These are phyloP conservation scores for Lottia gigantea DNA, from an alignment of 2,888 invertebrate genomes.

Conservation along the genomic window DNA sequence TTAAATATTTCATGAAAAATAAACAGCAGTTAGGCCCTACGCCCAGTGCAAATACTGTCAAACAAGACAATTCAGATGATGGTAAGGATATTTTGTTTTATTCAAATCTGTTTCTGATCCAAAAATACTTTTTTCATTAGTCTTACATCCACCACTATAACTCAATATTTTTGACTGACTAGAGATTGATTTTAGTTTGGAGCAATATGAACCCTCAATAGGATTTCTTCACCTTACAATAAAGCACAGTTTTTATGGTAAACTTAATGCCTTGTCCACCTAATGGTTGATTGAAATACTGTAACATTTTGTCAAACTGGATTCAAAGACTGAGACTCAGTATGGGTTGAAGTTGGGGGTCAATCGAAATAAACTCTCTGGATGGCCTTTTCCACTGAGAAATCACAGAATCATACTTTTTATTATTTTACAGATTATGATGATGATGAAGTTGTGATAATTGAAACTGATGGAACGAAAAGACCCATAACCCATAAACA, in stretches of 20 bases:
- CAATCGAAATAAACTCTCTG: not conserved
- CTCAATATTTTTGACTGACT: too few relatives aligned
- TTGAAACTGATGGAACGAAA: conserved; percentile 22
- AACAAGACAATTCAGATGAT: not conserved
- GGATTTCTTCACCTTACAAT: too few relatives aligned
- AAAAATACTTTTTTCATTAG: too few relatives aligned
- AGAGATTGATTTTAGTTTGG: too few relatives aligned
- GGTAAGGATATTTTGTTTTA: not conserved
- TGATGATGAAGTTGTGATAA: conserved; percentile 25
- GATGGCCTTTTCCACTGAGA: not conserved
- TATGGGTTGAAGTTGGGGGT: not conserved
- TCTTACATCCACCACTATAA: too few relatives aligned
- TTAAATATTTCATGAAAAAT: conserved; percentile 57
- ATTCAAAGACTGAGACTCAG: too few relatives aligned
- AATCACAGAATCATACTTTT: not conserved
- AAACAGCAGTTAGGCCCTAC: not conserved
- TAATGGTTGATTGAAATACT: too few relatives aligned
- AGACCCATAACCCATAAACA: too few relatives aligned
- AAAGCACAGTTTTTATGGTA: too few relatives aligned
- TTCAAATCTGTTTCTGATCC: not conserved
- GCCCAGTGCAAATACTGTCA: not conserved
- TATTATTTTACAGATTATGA: conserved; percentile 14
- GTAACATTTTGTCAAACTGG: too few relatives aligned
- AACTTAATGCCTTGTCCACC: too few relatives aligned
- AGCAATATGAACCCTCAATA: too few relatives aligned